Evolutionary conservation across 1,140 invertebrate genomes (phyloP), one percentile per base, ranked within the genome.

Genomic region (Anastrepha obliqua): DNA sequence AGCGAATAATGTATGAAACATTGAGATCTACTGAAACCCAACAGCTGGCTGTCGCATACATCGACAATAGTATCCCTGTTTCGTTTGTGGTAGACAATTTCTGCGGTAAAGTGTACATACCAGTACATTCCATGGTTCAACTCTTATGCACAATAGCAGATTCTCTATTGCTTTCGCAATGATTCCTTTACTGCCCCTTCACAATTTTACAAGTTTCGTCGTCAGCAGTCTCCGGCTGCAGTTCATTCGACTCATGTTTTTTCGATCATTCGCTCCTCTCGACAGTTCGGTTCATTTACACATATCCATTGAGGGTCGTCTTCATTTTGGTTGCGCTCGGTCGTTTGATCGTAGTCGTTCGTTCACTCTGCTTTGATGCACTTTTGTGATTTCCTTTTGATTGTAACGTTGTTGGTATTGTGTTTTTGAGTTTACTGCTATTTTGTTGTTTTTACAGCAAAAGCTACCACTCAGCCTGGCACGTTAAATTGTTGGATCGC

Each of bases 341-440:
- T 62, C 60, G 60, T 5, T 17, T 62, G 42, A 74, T 74, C 67
- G 17, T 74, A 17, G 67, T 8, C 5, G 15, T 42, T 74, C 15
- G 67, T 74, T 74, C 15, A 74, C 67, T 74, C 67, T 74, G 42
- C 42, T 74, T 74, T 74, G 17, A 74, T 74, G 81, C 81, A 85
- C 81, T 85, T 85, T 85, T 85, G 81, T 85, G 81, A 85, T 85
- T 85, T 85, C 81, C 81, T 85, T 85, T 85, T 85, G 81, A 85
- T 59, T 85, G 29, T 59, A 17, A 58, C 58, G 81, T 55, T 47
- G n/a, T 58, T 85, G 20, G 29, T 85, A 39, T 85, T 55, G 51
- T 55, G 13, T 58, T 29, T 81, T 55, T 81, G 7, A 17, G 42
- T 42, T 74, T 74, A 42, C 17, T 74, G 11, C 39, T 51, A 3